These are phyloP conservation scores for Ramphastos sulfuratus DNA, from an alignment of 2,113 vertebrate species.

Conservation along the genomic window DNA sequence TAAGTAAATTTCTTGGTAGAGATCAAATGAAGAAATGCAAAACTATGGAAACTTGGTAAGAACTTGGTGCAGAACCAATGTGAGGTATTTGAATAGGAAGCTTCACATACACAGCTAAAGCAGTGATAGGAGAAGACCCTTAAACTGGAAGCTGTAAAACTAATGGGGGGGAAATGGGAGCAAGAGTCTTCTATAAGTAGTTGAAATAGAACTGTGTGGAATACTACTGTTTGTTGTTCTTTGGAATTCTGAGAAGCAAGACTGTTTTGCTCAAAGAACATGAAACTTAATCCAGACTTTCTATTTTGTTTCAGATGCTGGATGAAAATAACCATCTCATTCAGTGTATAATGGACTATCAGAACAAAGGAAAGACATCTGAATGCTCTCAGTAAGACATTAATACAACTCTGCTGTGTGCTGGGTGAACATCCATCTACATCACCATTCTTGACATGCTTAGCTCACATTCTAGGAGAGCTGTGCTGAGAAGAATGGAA, in stretches of 20 bases:
- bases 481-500: not conserved
- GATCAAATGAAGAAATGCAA: not conserved
- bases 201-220: not conserved
- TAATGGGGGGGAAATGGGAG: not conserved
- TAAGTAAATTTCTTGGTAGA: not conserved
- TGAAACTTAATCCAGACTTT: slow-evolving; percentile 23
- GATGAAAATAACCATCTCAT: slow-evolving; percentile 99
- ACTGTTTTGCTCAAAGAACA: not conserved
- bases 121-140: not conserved
- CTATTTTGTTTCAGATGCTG: slow-evolving; percentile 86
- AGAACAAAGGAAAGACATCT: slow-evolving; percentile 98
- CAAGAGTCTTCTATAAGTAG: not conserved
- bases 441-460: not conserved
- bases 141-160: not conserved
- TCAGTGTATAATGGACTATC: slow-evolving; percentile 99
- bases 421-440: slow-evolving; percentile 2
- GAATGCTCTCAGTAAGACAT: slow-evolving; percentile 97
- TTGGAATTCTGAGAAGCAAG: not conserved
- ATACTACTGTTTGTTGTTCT: not conserved
- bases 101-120: not conserved
- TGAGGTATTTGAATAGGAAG: not conserved
- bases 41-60: not conserved
- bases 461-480: not conserved
- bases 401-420: slow-evolving; percentile 25
- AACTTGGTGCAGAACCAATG: not conserved